A percentile compares a stretch with the other conserved stretches of the same genome.
Conservation (phyloP, 2,113 vertebrate genomes). For the Dolichallabes microphthalmus region DNA sequence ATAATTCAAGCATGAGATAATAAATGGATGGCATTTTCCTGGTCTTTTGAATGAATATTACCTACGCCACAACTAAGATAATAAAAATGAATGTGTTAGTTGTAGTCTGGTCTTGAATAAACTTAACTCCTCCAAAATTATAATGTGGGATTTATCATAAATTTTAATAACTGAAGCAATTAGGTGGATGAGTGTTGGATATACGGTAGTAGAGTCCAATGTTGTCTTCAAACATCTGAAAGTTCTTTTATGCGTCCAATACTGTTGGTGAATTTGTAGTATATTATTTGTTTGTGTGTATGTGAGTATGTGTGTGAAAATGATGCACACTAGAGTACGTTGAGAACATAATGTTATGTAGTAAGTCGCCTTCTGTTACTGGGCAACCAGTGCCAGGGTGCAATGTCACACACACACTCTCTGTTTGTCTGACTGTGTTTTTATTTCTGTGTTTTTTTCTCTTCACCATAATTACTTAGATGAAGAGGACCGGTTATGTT, state of each 20-base stretch:
- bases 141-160: too few species aligned
- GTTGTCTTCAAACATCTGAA: conserved; percentile 10
- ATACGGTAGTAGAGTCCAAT: background rate
- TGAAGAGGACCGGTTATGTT: background rate
- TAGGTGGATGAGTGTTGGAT: background rate
- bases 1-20: too few species aligned
- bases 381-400: background rate
- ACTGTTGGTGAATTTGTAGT: background rate
- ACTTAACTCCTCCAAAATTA: too few species aligned
- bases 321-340: background rate
- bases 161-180: too few species aligned
- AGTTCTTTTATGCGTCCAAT: background rate
- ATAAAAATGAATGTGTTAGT: too few species aligned
- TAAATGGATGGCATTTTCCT: too few species aligned
- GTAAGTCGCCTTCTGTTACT: conserved; percentile 14
- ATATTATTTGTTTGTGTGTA: background rate
- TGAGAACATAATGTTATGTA: background rate
- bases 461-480: background rate
- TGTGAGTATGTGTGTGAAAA: background rate
- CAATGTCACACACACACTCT: background rate
- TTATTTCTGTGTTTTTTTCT: background rate
- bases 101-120: too few species aligned
- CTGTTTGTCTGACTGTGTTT: background rate
- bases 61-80: too few species aligned
- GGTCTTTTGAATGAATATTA: too few species aligned